Conservation (phyloP, 2,113 vertebrate species). For the Arvicanthis niloticus region DNA sequence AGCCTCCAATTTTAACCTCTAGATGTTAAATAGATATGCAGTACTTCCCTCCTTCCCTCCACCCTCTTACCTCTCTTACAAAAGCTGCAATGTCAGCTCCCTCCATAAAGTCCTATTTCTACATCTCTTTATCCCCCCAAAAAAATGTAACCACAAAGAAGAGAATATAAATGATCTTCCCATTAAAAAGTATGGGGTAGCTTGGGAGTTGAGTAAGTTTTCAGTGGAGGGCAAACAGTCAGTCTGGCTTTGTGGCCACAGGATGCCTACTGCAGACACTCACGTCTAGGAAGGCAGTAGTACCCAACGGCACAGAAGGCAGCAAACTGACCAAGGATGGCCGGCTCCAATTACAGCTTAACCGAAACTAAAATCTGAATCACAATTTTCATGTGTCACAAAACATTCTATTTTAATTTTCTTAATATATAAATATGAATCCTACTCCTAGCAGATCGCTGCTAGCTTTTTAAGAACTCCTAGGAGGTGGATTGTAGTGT, state of each 20-base stretch:
- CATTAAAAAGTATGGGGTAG: background rate
- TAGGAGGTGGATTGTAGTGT: background rate
- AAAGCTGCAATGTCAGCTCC: background rate
- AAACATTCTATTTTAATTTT: background rate
- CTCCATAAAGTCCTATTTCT: slow-evolving; percentile 22
- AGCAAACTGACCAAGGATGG: background rate
- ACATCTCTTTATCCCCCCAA: background rate
- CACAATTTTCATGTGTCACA: slow-evolving; percentile 36
- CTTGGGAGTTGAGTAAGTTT: slow-evolving; percentile 3
- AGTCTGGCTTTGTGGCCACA: background rate
- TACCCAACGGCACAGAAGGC: background rate
- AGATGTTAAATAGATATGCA: background rate
- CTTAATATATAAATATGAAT: slow-evolving; percentile 18
- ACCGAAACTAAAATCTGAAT: slow-evolving; percentile 32
- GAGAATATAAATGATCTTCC: background rate
- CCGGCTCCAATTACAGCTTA: slow-evolving; percentile 17
- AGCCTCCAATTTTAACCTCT: background rate
- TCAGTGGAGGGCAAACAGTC: background rate
- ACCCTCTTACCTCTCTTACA: background rate
- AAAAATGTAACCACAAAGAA: slow-evolving; percentile 21
- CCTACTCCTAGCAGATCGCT: background rate
- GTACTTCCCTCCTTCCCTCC: background rate
- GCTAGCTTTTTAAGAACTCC: slow-evolving; percentile 32
- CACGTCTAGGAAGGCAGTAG: background rate
- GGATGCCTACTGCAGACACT: background rate